Base-by-base conservation (phyloP, 2,888 invertebrate genomes). In the Calliphora vomitoria region DNA sequence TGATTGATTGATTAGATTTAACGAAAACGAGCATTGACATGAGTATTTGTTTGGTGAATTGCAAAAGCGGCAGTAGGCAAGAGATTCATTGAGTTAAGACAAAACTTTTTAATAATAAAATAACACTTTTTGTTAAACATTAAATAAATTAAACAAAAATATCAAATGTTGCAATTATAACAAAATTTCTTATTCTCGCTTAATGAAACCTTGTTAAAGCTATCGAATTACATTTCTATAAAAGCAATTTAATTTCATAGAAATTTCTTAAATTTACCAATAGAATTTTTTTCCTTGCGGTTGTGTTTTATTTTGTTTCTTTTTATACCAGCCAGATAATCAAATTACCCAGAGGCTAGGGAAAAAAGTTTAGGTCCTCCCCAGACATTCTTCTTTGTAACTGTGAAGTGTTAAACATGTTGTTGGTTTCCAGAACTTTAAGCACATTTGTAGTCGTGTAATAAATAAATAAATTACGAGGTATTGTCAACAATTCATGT, bases 1-100 rank as follows among this genome's bases (percentile, higher is more conserved):
- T 81, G 71, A 82, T 78, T 82, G 78, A 79, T 82, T 86, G 78
- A 82, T 82, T 72, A 44, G 68, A 55, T 71, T 66, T 82, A 35
- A 13, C 47, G 35, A 15, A 60, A 74, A 60, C 25, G 44, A 62
- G 13, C 76, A 62, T 44, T 53, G 25, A 66, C 58, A 44, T 68
- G 25, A 47, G 38, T 47, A 15, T 69, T 69, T 47, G 31, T 68
- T 66, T 55, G 31, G 31, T 35, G 53, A 1, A 18, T 38, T 64
- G 31, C 13, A 44, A n/a, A 41, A 10, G 8, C 20, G 38, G n/a
- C 38, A 10, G 18, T 18, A n/a, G 15, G n/a, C 1, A n/a, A n/a
- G 4, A 50, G 13, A n/a, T 50, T n/a, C n/a, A n/a, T 50, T 41
- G 5, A 10, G 13, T 47, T 47, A 13, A 4, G 13, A 0, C 13